Conservation (phyloP, 2,888 invertebrate species). For the Drosophila anomalata region DNA sequence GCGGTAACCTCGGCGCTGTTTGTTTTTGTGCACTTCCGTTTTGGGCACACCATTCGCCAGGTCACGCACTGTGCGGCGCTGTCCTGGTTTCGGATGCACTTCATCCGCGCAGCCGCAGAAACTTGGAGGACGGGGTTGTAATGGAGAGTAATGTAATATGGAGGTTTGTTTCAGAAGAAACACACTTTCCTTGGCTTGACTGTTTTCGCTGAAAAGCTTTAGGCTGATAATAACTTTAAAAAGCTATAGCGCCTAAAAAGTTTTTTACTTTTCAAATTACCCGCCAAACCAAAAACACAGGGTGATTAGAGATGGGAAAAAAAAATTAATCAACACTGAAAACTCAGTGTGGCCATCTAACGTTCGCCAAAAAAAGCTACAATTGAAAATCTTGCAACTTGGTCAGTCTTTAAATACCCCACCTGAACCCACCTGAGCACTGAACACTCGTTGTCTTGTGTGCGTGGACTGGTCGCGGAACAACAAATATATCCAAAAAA, state of each 20-base stretch:
- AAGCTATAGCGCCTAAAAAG: too few relatives aligned
- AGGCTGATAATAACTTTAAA: too few relatives aligned
- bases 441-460: neutral
- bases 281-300: neutral
- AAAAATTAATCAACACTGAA: neutral
- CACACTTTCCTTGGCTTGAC: too few relatives aligned
- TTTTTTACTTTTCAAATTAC: neutral
- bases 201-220: too few relatives aligned
- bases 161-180: too few relatives aligned
- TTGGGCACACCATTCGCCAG: slow-evolving; percentile 51
- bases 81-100: slow-evolving; percentile 29
- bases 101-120: slow-evolving; percentile 30
- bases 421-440: neutral
- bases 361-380: too few relatives aligned
- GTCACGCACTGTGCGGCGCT: slow-evolving; percentile 44
- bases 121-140: neutral
- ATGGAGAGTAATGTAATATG: too few relatives aligned
- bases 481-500: neutral
- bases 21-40: slow-evolving; percentile 62
- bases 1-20: slow-evolving; percentile 52
- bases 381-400: too few relatives aligned
- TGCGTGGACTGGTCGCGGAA: slow-evolving; percentile 15
- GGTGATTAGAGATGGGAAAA: neutral
- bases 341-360: neutral
- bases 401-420: too few relatives aligned